phyloP scores from a whole-genome alignment of 2,113 vertebrate genomes.

The Channa argus region DNA sequence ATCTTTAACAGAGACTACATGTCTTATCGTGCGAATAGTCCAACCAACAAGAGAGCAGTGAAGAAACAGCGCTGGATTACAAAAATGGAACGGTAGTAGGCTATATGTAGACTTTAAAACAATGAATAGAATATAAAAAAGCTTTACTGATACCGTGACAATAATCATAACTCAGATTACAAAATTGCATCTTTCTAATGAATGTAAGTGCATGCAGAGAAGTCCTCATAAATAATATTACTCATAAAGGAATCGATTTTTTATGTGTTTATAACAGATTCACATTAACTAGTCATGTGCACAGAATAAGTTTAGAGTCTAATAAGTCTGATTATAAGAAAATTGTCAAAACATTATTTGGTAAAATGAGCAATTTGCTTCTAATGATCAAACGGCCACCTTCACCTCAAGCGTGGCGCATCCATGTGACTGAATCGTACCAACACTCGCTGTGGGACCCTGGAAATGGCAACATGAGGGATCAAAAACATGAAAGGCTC shows the following conservation, averaged over 20 bases:
- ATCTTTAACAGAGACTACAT: neutral
- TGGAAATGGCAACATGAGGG: constrained; percentile 28
- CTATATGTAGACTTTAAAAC: neutral
- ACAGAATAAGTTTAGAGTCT: neutral
- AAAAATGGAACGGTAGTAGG: too few relatives aligned
- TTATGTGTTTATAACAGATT: constrained; percentile 18
- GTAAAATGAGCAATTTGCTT: constrained; percentile 18
- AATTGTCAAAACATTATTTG: constrained; percentile 4
- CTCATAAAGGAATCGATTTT: too few relatives aligned
- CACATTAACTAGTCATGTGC: constrained; percentile 5
- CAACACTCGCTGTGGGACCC: constrained; percentile 36
- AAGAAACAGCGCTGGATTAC: neutral
- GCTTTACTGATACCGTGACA: neutral
- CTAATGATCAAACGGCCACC: constrained; percentile 41
- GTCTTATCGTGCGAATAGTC: neutral
- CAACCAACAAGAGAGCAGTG: neutral
- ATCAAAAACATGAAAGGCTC: neutral
- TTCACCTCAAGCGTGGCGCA: constrained; percentile 46
- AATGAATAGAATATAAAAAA: neutral
- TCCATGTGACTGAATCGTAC: constrained; percentile 64
- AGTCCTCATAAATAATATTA: too few relatives aligned
- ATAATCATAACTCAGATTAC: too few relatives aligned
- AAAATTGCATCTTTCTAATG: too few relatives aligned
- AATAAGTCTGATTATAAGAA: constrained; percentile 2
- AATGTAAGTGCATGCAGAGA: too few relatives aligned